Conservation (phyloP, 2,888 invertebrate species). For the Nycteola revayana region DNA sequence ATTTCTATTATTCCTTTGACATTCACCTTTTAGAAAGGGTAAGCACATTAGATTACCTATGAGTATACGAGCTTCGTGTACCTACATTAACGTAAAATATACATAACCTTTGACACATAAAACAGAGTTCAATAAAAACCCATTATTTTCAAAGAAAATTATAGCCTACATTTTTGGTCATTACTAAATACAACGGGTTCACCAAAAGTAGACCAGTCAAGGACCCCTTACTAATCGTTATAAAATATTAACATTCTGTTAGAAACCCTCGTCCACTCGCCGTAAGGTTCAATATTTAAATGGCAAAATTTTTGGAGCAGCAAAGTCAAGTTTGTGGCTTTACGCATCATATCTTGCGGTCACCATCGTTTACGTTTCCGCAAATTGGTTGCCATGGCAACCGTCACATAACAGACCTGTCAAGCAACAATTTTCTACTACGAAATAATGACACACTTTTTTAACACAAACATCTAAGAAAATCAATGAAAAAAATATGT, state of each 20-base stretch:
- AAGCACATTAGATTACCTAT: no score
- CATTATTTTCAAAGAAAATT: constrained; percentile 21
- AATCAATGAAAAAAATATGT: no score
- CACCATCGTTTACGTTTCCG: constrained; percentile 50
- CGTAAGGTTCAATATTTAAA: constrained; percentile 31
- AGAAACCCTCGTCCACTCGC: no score
- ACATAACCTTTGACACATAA: constrained; percentile 14
- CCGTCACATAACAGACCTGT: constrained; percentile 62
- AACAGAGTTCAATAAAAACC: constrained; percentile 25
- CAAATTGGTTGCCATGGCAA: constrained; percentile 55
- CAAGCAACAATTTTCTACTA: constrained; percentile 54
- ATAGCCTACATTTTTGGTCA: constrained; percentile 24
- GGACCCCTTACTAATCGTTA: constrained; percentile 37
- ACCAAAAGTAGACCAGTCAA: constrained; percentile 55
- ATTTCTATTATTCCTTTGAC: neutral
- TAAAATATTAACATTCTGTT: constrained; percentile 7
- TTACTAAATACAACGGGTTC: constrained; percentile 28
- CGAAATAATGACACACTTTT: constrained; percentile 56
- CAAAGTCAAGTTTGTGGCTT: constrained; percentile 22
- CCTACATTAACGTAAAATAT: no score
- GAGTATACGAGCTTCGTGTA: no score
- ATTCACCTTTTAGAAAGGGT: constrained; percentile 5
- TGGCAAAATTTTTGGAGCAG: constrained; percentile 6
- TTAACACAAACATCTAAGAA: constrained; percentile 29
- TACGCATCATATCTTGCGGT: constrained; percentile 42